Percentiles rank a stretch among this genome's conserved stretches.
Conservation (phyloP, 2,113 vertebrate species). For the Dendrocopos noguchii region DNA sequence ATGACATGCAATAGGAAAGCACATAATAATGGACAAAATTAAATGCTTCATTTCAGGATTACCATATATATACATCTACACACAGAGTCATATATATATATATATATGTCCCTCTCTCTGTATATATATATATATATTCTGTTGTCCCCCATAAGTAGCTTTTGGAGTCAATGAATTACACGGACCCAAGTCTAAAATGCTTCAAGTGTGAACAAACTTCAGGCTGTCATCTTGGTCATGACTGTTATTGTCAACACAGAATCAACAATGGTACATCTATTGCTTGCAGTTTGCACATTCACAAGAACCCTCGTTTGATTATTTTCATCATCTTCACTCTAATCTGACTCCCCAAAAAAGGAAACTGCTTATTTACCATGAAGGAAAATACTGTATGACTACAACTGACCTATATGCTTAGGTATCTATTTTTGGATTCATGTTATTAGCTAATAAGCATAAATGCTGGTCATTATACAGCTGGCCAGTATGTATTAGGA, state of each 20-base stretch:
- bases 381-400: not conserved
- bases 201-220: not conserved
- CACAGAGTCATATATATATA: accelerated
- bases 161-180: not conserved
- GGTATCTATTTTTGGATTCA: not conserved
- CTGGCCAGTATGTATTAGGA: not conserved
- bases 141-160: not conserved
- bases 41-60: not conserved
- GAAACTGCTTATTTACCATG: not conserved
- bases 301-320: not conserved
- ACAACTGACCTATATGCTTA: not conserved
- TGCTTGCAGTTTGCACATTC: accelerated
- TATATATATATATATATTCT: accelerated
- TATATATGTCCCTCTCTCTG: too few species aligned
- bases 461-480: not conserved
- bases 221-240: not conserved
- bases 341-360: not conserved
- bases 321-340: not conserved
- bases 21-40: not conserved
- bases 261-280: not conserved
- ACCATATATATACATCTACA: too few species aligned
- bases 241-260: not conserved
- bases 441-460: not conserved
- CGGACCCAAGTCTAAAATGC: not conserved
- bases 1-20: not conserved